phyloP scores from a whole-genome alignment of 2,888 invertebrate species.

The Dryadula phaetusa region DNA sequence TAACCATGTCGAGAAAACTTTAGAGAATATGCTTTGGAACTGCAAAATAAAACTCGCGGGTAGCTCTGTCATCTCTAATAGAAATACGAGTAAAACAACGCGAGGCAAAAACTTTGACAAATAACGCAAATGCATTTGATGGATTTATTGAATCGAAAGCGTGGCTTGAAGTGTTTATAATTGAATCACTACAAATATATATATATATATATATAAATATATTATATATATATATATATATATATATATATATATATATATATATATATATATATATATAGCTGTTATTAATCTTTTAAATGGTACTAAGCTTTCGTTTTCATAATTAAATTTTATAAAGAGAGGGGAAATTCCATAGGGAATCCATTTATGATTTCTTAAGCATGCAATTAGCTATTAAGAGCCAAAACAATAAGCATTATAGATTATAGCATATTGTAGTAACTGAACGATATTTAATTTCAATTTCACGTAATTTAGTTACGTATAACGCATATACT shows the following conservation, averaged over 20 bases:
- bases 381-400: slow-evolving; percentile 3
- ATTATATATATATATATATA: too few relatives aligned
- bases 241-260: too few relatives aligned
- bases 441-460: not conserved
- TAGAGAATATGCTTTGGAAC: slow-evolving; percentile 3
- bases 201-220: not conserved
- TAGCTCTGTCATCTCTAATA: slow-evolving; percentile 39
- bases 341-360: slow-evolving; percentile 12
- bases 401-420: not conserved
- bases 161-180: slow-evolving; percentile 14
- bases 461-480: not conserved
- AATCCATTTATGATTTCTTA: slow-evolving; percentile 14
- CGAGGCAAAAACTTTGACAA: slow-evolving; percentile 41
- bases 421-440: not conserved
- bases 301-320: not conserved
- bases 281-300: too few relatives aligned
- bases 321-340: slow-evolving; percentile 11
- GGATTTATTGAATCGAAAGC: slow-evolving; percentile 37
- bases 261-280: too few relatives aligned
- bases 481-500: not conserved
- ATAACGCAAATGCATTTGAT: slow-evolving; percentile 38
- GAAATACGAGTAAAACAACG: slow-evolving; percentile 33
- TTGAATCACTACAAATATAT: not conserved
- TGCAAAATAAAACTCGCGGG: slow-evolving; percentile 23
- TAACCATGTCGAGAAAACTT: slow-evolving; percentile 3